Evolutionary conservation across 2,113 vertebrate genomes (phyloP).

Genomic region (Cinclus cinclus): DNA sequence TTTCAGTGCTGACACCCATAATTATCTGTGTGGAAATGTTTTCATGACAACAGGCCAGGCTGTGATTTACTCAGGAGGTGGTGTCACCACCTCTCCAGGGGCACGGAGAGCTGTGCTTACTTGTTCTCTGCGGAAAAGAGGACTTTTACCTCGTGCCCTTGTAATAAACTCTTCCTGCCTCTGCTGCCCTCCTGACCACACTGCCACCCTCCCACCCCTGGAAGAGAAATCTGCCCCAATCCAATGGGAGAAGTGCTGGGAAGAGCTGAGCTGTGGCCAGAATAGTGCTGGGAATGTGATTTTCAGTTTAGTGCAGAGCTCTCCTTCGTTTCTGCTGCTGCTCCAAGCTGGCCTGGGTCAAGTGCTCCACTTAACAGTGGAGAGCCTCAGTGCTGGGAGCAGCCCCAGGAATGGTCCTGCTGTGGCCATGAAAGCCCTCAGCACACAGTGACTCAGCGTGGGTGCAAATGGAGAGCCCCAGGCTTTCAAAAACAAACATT

Average conservation of each 20-base stretch:
- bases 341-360: neutral
- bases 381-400: neutral
- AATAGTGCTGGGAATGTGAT: neutral
- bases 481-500: neutral
- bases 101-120: neutral
- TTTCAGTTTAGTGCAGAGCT: neutral
- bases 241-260: rapidly evolving
- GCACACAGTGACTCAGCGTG: neutral
- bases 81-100: neutral
- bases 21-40: neutral
- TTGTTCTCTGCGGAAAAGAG: neutral
- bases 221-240: neutral
- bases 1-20: neutral
- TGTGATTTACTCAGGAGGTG: neutral
- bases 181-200: rapidly evolving
- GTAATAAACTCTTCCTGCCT: neutral
- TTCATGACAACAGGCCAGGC: neutral
- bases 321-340: neutral
- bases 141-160: neutral
- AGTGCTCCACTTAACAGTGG: neutral
- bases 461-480: neutral
- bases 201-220: neutral
- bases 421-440: neutral
- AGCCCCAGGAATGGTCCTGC: neutral
- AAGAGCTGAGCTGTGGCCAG: rapidly evolving